A percentile compares a stretch with the other conserved stretches of the same genome.
phyloP scores from a whole-genome alignment of 2,113 vertebrate genomes.

The Xiphorhynchus elegans region DNA sequence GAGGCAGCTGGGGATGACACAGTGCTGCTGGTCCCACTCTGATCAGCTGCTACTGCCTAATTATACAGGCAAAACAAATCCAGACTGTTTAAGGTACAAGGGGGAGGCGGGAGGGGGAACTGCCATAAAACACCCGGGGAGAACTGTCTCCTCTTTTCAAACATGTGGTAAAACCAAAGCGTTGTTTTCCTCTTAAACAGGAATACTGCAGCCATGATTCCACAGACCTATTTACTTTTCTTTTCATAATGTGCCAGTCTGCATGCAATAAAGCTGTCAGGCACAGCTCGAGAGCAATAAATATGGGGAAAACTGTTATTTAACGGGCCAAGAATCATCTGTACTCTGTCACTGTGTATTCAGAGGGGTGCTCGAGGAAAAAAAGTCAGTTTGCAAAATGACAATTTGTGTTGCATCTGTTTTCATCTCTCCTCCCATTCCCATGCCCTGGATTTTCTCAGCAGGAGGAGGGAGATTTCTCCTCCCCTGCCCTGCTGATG shows the following conservation, averaged over 20 bases:
- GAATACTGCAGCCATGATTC: conserved; percentile 42
- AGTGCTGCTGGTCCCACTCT: conserved; percentile 12
- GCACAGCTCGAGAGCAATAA: conserved; percentile 56
- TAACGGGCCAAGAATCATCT: conserved; percentile 54
- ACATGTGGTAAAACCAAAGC: conserved; percentile 25
- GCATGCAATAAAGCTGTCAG: conserved; percentile 61
- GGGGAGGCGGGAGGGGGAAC: conserved; percentile 9
- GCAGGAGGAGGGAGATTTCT: not conserved
- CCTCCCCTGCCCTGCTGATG: not conserved
- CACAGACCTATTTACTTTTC: conserved; percentile 52
- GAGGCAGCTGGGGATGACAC: conserved; percentile 41
- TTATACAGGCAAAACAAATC: conserved; percentile 68
- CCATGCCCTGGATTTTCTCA: not conserved
- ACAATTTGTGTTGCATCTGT: conserved; percentile 10
- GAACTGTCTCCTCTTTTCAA: conserved; percentile 43
- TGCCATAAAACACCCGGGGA: conserved; percentile 39
- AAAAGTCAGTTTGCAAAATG: conserved; percentile 29
- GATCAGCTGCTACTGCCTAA: conserved; percentile 67
- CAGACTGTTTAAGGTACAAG: conserved; percentile 47
- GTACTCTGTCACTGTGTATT: conserved; percentile 11
- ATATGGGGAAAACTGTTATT: conserved; percentile 49
- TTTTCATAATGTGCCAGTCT: conserved; percentile 58
- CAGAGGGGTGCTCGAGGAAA: conserved; percentile 16
- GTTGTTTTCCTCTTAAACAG: conserved; percentile 5
- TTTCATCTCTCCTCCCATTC: conserved; percentile 16